Conservation (phyloP, 2,888 invertebrate genomes). For the Rhagonycha fulva region DNA sequence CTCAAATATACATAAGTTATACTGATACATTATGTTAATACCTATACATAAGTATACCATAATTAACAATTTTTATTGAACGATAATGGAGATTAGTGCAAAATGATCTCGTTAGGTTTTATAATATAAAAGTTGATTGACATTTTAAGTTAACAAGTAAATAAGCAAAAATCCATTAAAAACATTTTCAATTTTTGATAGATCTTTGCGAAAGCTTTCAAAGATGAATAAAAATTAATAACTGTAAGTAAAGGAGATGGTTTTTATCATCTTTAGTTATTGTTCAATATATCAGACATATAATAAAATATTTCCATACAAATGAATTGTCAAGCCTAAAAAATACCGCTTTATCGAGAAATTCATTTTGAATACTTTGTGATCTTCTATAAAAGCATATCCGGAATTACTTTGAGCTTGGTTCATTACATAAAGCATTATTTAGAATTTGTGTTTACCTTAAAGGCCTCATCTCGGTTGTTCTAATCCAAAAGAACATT, state of each 20-base stretch:
- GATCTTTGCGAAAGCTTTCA: neutral
- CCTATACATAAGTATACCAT: constrained; percentile 7
- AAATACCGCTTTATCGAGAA: constrained; percentile 26
- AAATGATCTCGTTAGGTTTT: constrained; percentile 2
- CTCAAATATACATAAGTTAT: constrained; percentile 6
- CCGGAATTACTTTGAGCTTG: constrained; percentile 43
- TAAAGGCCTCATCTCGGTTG: constrained; percentile 50
- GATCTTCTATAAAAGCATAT: constrained; percentile 48
- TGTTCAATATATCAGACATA: constrained; percentile 1
- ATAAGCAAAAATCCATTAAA: constrained; percentile 2
- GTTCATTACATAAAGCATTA: constrained; percentile 51
- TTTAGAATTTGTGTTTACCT: constrained; percentile 51
- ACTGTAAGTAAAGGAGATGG: constrained; percentile 8
- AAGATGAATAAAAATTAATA: constrained; percentile 9
- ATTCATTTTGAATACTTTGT: constrained; percentile 38
- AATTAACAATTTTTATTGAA: constrained; percentile 10
- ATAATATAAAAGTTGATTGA: constrained; percentile 2
- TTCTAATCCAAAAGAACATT: constrained; percentile 53
- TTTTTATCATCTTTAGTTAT: constrained; percentile 6
- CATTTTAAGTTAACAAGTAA: neutral
- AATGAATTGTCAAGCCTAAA: constrained; percentile 19
- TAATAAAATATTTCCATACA: constrained; percentile 22
- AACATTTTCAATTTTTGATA: neutral
- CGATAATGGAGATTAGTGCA: constrained; percentile 14
- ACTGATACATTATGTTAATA: constrained; percentile 13